phyloP scores from a whole-genome alignment of 2,888 invertebrate genomes.

The Maniola hyperantus region DNA sequence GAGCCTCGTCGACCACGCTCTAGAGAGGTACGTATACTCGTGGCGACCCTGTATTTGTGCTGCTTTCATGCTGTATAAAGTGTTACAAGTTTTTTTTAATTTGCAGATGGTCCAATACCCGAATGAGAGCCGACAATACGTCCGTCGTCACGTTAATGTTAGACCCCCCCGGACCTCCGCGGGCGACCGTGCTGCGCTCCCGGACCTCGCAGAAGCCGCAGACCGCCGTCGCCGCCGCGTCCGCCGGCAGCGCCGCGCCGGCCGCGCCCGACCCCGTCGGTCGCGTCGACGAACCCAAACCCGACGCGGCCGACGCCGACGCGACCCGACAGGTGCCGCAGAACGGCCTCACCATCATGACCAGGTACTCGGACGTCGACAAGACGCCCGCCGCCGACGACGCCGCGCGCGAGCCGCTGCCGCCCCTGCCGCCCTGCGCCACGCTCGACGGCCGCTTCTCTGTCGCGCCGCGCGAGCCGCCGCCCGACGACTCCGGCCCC shows the following conservation, averaged over 20 bases:
- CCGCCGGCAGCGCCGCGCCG: constrained; percentile 41
- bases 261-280: constrained; percentile 38
- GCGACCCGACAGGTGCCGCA: constrained; percentile 56
- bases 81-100: constrained; percentile 6
- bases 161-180: constrained; percentile 93
- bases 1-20: constrained; percentile 90
- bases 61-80: neutral
- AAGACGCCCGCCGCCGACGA: constrained; percentile 48
- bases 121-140: constrained; percentile 97
- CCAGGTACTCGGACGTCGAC: constrained; percentile 71
- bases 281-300: constrained; percentile 32
- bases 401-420: constrained; percentile 51
- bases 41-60: constrained; percentile 1
- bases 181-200: constrained; percentile 83
- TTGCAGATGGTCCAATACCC: constrained; percentile 89
- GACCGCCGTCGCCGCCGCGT: constrained; percentile 40
- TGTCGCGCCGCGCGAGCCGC: constrained; percentile 48
- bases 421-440: constrained; percentile 64
- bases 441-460: constrained; percentile 62
- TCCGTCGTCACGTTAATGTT: constrained; percentile 95
- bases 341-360: constrained; percentile 76
- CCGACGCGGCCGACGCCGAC: constrained; percentile 37
- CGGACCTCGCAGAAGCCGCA: constrained; percentile 53
- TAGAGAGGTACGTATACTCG: constrained; percentile 75
- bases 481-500: constrained; percentile 41